Evolutionary conservation across 2,113 vertebrate species (phyloP).

Genomic region (Ailuropoda melanoleuca): DNA sequence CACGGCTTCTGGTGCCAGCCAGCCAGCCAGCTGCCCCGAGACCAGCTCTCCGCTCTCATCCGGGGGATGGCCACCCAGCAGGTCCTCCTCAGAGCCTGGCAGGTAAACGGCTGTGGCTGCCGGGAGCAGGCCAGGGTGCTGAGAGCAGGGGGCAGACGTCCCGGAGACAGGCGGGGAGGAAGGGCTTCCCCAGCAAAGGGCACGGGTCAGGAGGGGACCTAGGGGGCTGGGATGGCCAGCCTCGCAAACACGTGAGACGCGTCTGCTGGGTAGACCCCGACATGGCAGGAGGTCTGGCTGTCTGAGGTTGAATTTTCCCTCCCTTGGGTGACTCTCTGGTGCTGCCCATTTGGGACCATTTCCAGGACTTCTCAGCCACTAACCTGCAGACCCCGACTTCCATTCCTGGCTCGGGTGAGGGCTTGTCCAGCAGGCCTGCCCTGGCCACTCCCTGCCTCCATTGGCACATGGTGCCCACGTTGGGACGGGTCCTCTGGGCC

Average conservation of each 20-base stretch:
- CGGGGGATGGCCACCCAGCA: background rate
- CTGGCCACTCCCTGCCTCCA: background rate
- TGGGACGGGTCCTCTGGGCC: background rate
- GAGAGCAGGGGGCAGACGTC: background rate
- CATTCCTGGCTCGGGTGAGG: background rate
- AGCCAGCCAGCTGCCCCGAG: conserved; percentile 19
- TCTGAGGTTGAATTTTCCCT: too few relatives aligned
- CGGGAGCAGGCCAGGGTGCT: rapidly evolving
- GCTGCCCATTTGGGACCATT: rapidly evolving
- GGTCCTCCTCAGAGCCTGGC: conserved; percentile 63
- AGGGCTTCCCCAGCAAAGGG: background rate
- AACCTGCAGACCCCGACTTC: background rate
- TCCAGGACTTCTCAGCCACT: background rate
- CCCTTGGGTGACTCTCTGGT: background rate
- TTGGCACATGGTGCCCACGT: too few relatives aligned
- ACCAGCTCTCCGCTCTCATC: conserved; percentile 52
- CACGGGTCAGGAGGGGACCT: background rate
- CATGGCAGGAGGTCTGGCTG: rapidly evolving
- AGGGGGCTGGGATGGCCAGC: rapidly evolving
- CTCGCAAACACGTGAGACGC: background rate
- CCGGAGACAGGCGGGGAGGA: too few relatives aligned
- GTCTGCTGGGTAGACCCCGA: background rate
- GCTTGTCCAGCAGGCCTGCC: background rate
- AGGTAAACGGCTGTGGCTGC: conserved; percentile 62
- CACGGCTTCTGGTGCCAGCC: conserved; percentile 76